A percentile compares a stretch with the other conserved stretches of the same genome.
phyloP scores from a whole-genome alignment of 2,113 vertebrate species.

The Plectropomus leopardus region DNA sequence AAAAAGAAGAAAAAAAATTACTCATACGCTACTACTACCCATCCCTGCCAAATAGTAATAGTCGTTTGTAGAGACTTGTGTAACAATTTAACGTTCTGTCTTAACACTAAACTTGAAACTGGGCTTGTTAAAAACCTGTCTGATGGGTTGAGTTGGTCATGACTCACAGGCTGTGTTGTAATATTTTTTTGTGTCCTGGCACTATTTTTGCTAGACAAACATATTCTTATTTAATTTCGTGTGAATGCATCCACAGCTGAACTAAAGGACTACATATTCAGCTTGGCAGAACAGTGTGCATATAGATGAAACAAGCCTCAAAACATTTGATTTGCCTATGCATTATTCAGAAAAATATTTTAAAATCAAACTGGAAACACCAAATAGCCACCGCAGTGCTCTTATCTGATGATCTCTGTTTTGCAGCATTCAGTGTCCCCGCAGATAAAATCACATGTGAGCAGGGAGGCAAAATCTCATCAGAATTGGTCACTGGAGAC shows the following conservation, averaged over 20 bases:
- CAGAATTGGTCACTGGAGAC: slow-evolving; percentile 42
- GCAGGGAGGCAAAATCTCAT: slow-evolving; percentile 34
- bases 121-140: slow-evolving; percentile 19
- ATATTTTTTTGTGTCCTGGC: neutral
- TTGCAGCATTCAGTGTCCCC: slow-evolving; percentile 13
- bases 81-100: neutral
- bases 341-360: slow-evolving; percentile 6
- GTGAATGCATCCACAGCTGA: neutral
- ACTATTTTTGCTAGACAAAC: neutral
- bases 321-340: slow-evolving; percentile 8
- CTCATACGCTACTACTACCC: no score
- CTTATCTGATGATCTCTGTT: slow-evolving; percentile 21
- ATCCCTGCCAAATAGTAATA: no score
- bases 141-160: slow-evolving; percentile 1
- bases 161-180: slow-evolving; percentile 13
- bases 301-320: neutral
- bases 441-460: slow-evolving; percentile 50
- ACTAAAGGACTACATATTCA: neutral
- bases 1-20: no score
- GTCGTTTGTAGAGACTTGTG: neutral
- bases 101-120: neutral
- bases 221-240: neutral
- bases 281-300: neutral
- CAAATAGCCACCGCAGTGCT: neutral
- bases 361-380: neutral